Evolutionary conservation across 2,113 vertebrate genomes (phyloP), one percentile per base, ranked within the genome.

Genomic region (Dryoscopus gambensis): DNA sequence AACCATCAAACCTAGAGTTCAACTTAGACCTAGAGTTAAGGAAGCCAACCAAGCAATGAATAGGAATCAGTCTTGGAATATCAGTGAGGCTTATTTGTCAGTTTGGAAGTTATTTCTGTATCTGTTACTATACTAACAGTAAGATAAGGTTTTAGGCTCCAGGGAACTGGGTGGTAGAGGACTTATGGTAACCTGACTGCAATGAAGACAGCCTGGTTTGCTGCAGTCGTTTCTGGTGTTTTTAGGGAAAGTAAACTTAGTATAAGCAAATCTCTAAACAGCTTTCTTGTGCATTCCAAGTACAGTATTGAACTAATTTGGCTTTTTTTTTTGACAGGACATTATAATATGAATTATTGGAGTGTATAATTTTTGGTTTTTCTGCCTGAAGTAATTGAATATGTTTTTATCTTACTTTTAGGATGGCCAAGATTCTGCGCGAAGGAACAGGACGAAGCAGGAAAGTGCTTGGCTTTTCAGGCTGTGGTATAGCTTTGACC

Each of bases 391-490:
- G 76, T 93, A 92, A 89, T 23, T 12, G 11, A 95, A 15, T 46
- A 20, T 94, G 25, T 21, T 96, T 53, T 92, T 42, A 39, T 97
- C 69, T 80, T 89, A 18, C 91, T 97, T 89, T 59, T 79, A 98
- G 98, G 98, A 98, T 67, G 98, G 97, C 59, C 97, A 96, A 62
- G 98, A 98, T 93, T 92, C 97, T 89, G 97, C 95, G 15, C 96
- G 46, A 95, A 98, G 95, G 28, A 99, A 99, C 97, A 98, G 98
- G 87, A 99, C 99, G 81, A 99, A 99, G 89, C 99, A 99, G 96
- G 99, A 99, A 97, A 99, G 99, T 11, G 99, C 98, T 6, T 99
- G 99, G 99, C 98, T 99, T 64, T 99, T 99, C 98, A 98, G 99
- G 86, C 97, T 99, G 12, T 99, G 99, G 99, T 99, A 99, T 79